Evolutionary conservation across 1,140 invertebrate genomes (phyloP), one percentile per base, ranked within the genome.

Genomic region (Stegodyphus mimosarum): DNA sequence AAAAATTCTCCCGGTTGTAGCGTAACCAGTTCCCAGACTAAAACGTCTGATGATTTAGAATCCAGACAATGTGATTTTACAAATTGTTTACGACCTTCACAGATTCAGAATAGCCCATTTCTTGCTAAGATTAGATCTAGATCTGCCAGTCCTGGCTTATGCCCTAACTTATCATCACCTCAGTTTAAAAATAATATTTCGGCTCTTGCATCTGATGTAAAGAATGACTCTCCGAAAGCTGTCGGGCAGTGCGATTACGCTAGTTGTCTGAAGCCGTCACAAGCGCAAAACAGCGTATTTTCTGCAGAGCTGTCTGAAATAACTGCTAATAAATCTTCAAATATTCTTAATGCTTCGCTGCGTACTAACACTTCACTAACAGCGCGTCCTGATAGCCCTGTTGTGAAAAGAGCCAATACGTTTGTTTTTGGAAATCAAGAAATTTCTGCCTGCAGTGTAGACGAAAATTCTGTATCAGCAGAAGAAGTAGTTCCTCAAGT

Each of bases 51-150:
- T 10, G 15, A 60, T 1, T 7, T 2, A 9, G 7, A 9, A 13
- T 7, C 9, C 17, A 18, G 17, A 17, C 7, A 67, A 9, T 73
- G 70, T 70, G 79, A 81, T 73, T 81, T 81, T 53, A 73, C 53
- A 50, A 81, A 73, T 52, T 81, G 79, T 33, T 63, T 81, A 49
- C 69, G 70, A 5, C 79, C 79, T 11, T 81, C 79, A 18, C 11
- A 81, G 49, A 52, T 81, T 17, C 79, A 73, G n/a, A 81, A 81
- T 64, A 80, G 77, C 11, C 17, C 79, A 33, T 81, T 81, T 73
- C 70, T 81, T n/a, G 53, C 55, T 6, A 51, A 80, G 60, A 80
- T 80, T 48, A 71, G 52, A n/a, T 53, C 77, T 11, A 80, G 50
- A n/a, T 71, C 77, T n/a, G 64, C 64, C 11, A 48, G 10, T 10